Evolutionary conservation across 2,888 invertebrate species (phyloP).

Genomic region (Chymomyza fuscimana): DNA sequence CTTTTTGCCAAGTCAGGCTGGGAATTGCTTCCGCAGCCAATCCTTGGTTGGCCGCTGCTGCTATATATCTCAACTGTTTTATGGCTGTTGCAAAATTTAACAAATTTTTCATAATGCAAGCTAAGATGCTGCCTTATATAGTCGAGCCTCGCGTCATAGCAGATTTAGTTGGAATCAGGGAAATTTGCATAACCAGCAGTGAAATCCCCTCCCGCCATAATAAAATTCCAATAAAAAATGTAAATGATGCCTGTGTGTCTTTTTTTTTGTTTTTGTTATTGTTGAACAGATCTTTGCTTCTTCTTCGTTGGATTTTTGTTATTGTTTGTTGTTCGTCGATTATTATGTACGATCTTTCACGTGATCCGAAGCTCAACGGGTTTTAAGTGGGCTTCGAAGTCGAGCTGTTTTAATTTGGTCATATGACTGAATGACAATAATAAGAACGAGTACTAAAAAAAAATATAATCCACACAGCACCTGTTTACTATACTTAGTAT

Average conservation of each 20-base stretch:
- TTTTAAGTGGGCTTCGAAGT: conserved; percentile 13
- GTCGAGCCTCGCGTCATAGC: neutral
- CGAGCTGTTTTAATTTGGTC: conserved; percentile 60
- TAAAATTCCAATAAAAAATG: conserved; percentile 2
- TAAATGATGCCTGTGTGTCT: neutral
- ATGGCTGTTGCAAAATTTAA: neutral
- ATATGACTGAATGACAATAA: conserved; percentile 55
- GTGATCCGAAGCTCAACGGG: conserved; percentile 28
- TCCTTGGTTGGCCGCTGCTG: neutral
- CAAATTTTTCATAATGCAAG: neutral
- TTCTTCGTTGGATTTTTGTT: neutral
- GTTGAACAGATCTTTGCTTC: neutral
- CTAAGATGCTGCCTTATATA: neutral
- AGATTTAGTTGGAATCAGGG: neutral
- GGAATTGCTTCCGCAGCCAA: neutral
- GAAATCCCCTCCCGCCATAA: neutral
- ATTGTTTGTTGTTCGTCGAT: neutral
- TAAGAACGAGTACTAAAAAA: conserved; percentile 18
- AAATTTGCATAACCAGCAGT: neutral
- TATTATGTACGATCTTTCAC: conserved; percentile 30
- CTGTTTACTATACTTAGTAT: conserved; percentile 31
- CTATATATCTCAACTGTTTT: neutral
- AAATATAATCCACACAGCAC: conserved; percentile 14
- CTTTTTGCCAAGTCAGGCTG: neutral
- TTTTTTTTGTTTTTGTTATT: neutral